phyloP scores from a whole-genome alignment of 2,888 invertebrate species.

The Agrotis segetum region DNA sequence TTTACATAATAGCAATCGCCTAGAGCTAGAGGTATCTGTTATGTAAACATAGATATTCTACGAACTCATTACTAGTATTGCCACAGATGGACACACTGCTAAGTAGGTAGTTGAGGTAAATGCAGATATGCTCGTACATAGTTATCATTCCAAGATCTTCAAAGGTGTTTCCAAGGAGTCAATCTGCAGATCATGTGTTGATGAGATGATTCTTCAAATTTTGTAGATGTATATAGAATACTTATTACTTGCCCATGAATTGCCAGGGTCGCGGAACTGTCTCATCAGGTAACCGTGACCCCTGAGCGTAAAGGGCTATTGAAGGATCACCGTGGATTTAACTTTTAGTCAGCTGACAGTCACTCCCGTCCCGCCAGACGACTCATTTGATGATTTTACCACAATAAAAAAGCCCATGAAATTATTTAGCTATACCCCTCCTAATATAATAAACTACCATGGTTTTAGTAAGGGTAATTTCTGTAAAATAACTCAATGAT shows the following conservation, averaged over 20 bases:
- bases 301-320: no score
- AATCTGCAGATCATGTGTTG: no score
- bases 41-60: slow-evolving; percentile 37
- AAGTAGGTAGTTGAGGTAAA: slow-evolving; percentile 2
- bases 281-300: no score
- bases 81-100: slow-evolving; percentile 9
- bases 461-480: not conserved
- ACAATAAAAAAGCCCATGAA: no score
- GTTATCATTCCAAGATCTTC: not conserved
- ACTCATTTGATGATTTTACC: not conserved
- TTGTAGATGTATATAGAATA: not conserved
- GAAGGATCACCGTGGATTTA: no score
- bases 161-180: slow-evolving; percentile 1
- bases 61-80: slow-evolving; percentile 22
- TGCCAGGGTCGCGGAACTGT: no score
- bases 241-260: not conserved
- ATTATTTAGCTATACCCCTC: no score
- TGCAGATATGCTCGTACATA: not conserved
- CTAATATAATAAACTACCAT: not conserved
- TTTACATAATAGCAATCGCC: slow-evolving; percentile 35
- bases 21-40: slow-evolving; percentile 3
- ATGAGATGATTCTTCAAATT: not conserved
- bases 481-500: slow-evolving; percentile 4
- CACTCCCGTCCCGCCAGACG: no score
- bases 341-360: no score